Percentiles rank a stretch among this genome's conserved stretches.
These are phyloP conservation scores for Drosophila lacertosa DNA, from an alignment of 1,140 invertebrate genomes.

Conservation along the genomic window DNA sequence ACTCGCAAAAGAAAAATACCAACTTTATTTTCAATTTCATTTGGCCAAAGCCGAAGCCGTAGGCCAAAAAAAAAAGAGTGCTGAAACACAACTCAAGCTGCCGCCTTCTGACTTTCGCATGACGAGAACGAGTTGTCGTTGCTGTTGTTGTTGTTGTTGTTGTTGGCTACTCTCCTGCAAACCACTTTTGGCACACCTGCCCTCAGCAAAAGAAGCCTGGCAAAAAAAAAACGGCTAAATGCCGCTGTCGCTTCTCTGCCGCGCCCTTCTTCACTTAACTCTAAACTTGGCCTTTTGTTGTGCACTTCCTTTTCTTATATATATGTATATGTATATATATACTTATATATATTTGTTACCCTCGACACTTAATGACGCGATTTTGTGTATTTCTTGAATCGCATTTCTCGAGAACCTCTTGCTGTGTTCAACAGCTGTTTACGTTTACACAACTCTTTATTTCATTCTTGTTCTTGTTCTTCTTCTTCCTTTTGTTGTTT, in stretches of 20 bases:
- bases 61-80: conserved; percentile 29
- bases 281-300: conserved; percentile 30
- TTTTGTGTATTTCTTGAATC: conserved; percentile 44
- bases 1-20: conserved; percentile 32
- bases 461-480: conserved; percentile 45
- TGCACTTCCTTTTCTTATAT: conserved; percentile 32
- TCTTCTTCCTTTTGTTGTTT: conserved; percentile 35
- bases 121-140: conserved; percentile 47
- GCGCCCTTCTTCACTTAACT: background rate
- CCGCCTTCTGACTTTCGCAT: conserved; percentile 43
- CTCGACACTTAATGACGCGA: conserved; percentile 40
- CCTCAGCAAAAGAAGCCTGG: conserved; percentile 52
- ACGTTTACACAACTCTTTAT: conserved; percentile 61
- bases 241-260: conserved; percentile 40
- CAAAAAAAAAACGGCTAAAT: conserved; percentile 3
- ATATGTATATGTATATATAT: background rate
- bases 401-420: conserved; percentile 38
- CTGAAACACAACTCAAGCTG: conserved; percentile 19
- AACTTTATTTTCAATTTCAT: conserved; percentile 68
- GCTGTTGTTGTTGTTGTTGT: conserved; percentile 9
- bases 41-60: conserved; percentile 39
- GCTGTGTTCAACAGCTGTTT: conserved; percentile 66
- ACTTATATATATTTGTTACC: conserved; percentile 8
- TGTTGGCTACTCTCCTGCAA: conserved; percentile 46
- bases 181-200: conserved; percentile 71